phyloP scores from a whole-genome alignment of 1,140 invertebrate species.

The Hyphantria cunea region DNA sequence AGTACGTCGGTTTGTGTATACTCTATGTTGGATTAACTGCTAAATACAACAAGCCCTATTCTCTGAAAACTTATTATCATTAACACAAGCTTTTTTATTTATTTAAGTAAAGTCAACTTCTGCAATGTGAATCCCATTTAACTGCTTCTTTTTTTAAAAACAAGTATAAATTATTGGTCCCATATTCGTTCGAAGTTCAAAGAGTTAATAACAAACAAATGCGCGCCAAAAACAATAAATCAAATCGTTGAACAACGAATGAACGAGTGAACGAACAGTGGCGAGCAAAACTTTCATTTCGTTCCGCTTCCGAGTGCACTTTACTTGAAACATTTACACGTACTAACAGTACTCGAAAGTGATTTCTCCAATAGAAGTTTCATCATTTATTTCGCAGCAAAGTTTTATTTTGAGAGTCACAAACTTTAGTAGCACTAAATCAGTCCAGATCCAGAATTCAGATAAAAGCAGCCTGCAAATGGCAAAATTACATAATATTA shows the following conservation, averaged over 20 bases:
- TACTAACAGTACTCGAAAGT: conserved; percentile 43
- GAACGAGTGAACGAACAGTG: conserved; percentile 53
- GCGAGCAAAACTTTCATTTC: conserved; percentile 68
- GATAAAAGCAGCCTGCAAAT: too few species aligned
- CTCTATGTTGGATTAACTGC: too few species aligned
- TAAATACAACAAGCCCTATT: too few species aligned
- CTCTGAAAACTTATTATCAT: too few species aligned
- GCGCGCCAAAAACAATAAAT: conserved; percentile 65
- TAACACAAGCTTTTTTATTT: too few species aligned
- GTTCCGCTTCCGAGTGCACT: conserved; percentile 61
- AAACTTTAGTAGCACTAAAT: too few species aligned
- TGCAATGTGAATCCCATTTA: too few species aligned
- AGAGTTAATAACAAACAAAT: conserved; percentile 50
- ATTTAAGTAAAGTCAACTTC: too few species aligned
- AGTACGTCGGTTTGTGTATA: too few species aligned
- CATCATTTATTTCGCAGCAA: background rate
- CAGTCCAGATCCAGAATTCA: too few species aligned
- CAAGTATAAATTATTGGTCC: conserved; percentile 9
- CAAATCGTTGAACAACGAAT: conserved; percentile 63
- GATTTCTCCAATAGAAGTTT: background rate
- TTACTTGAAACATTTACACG: conserved; percentile 45
- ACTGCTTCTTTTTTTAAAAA: background rate
- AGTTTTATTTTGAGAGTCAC: too few species aligned
- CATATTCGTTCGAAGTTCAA: conserved; percentile 23
- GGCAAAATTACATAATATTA: too few species aligned